These are phyloP conservation scores for Uloborus plumipes DNA, from an alignment of 2,888 invertebrate genomes.

Conservation along the genomic window DNA sequence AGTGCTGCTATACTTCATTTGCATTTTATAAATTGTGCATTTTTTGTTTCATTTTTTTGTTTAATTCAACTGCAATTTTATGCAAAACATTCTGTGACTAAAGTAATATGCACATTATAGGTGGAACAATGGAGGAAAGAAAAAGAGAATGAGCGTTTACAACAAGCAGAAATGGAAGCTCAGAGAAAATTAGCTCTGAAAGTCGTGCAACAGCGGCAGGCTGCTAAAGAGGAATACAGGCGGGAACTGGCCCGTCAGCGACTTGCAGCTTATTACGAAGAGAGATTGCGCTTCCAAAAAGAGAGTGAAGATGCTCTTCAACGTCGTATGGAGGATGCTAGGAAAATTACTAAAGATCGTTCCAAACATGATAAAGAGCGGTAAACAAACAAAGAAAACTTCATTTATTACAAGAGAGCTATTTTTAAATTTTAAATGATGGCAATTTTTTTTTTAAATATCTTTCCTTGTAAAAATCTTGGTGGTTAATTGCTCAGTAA, in stretches of 20 bases:
- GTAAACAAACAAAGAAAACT: constrained; percentile 10
- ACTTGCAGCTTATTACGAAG: constrained; percentile 56
- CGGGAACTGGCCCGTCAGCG: constrained; percentile 56
- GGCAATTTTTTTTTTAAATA: no score
- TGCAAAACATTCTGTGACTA: background rate
- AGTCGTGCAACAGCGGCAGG: constrained; percentile 60
- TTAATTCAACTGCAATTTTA: background rate
- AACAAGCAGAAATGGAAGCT: constrained; percentile 61
- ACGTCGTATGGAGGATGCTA: constrained; percentile 58
- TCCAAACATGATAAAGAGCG: constrained; percentile 63
- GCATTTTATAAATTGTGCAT: no score
- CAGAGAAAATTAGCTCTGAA: constrained; percentile 53
- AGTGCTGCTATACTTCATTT: no score
- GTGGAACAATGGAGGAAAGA: constrained; percentile 64
- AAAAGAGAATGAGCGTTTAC: constrained; percentile 56
- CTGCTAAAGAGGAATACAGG: constrained; percentile 60
- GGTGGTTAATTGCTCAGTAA: no score
- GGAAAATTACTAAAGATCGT: constrained; percentile 51
- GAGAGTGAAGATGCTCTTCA: constrained; percentile 61
- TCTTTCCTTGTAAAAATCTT: no score
- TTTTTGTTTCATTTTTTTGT: background rate
- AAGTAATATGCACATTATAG: constrained; percentile 11
- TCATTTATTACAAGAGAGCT: no score
- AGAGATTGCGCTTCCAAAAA: constrained; percentile 53
- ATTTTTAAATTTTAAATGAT: no score